phyloP scores from a whole-genome alignment of 2,888 invertebrate genomes.

The Trichogramma evanescens region DNA sequence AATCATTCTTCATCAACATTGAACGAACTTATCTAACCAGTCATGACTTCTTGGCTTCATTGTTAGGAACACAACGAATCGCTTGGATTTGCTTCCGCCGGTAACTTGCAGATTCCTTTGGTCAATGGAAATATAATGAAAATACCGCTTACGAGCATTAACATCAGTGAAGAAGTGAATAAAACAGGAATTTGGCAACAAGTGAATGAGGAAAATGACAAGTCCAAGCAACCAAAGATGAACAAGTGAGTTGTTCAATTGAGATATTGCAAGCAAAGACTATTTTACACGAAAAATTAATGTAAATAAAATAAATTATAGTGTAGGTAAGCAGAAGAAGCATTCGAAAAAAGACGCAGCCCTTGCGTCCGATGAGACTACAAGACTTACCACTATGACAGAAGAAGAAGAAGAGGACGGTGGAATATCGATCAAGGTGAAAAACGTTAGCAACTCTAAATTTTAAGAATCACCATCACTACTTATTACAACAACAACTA shows the following conservation, averaged over 20 bases:
- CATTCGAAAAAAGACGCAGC: conserved; percentile 61
- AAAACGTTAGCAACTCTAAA: conserved; percentile 31
- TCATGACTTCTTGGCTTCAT: conserved; percentile 19
- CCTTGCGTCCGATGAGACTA: conserved; percentile 51
- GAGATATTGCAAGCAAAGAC: background rate
- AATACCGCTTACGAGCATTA: conserved; percentile 76
- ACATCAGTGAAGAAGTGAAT: conserved; percentile 89
- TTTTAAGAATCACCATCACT: conserved; percentile 33
- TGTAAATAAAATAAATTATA: conserved; percentile 23
- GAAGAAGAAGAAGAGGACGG: conserved; percentile 73
- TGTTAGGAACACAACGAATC: conserved; percentile 40
- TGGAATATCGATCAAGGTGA: conserved; percentile 57
- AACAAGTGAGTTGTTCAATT: conserved; percentile 34
- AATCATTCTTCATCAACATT: background rate
- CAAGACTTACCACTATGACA: conserved; percentile 75
- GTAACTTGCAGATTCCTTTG: conserved; percentile 78
- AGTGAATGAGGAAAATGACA: conserved; percentile 65
- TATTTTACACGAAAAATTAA: background rate
- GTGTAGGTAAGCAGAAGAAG: conserved; percentile 62
- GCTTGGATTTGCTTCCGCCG: conserved; percentile 43
- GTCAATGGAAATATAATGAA: conserved; percentile 87
- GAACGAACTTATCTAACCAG: conserved; percentile 9
- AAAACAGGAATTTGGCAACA: conserved; percentile 92
- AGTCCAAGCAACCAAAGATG: conserved; percentile 42
- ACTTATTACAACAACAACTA: conserved; percentile 6